Evolutionary conservation across 2,888 invertebrate genomes (phyloP).

Genomic region (Lepetodrilus schrolli): DNA sequence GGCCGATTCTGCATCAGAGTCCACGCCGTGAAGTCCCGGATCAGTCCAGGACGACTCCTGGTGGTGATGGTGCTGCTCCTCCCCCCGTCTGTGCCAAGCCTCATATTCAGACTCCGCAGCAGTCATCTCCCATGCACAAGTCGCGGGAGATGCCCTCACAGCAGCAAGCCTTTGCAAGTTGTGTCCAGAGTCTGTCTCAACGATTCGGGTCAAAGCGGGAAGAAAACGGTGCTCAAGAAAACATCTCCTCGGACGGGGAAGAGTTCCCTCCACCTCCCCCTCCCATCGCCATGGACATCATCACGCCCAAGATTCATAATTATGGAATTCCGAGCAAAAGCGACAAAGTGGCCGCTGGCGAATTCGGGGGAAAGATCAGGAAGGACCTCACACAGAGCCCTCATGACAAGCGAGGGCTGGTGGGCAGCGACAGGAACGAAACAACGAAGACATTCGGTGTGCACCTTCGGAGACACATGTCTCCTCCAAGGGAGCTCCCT

Average conservation of each 20-base stretch:
- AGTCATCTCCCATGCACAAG: background rate
- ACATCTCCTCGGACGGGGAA: constrained; percentile 66
- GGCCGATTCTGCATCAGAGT: background rate
- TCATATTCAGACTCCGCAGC: background rate
- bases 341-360: constrained; percentile 39
- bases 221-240: constrained; percentile 60
- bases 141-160: constrained; percentile 34
- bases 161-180: constrained; percentile 74
- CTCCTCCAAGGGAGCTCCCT: constrained; percentile 24
- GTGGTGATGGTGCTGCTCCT: background rate
- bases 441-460: constrained; percentile 26
- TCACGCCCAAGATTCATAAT: constrained; percentile 69
- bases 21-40: constrained; percentile 18
- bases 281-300: constrained; percentile 70
- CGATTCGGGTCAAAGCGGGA: constrained; percentile 67
- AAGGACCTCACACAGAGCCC: constrained; percentile 2
- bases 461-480: constrained; percentile 23
- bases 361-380: constrained; percentile 13
- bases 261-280: constrained; percentile 72
- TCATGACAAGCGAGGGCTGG: background rate
- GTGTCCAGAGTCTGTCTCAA: constrained; percentile 70
- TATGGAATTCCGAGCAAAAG: constrained; percentile 65
- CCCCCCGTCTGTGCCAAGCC: constrained; percentile 23
- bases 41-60: background rate
- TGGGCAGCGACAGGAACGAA: constrained; percentile 15